These are phyloP conservation scores for Dryadula phaetusa DNA, from an alignment of 2,888 invertebrate species.

Conservation along the genomic window DNA sequence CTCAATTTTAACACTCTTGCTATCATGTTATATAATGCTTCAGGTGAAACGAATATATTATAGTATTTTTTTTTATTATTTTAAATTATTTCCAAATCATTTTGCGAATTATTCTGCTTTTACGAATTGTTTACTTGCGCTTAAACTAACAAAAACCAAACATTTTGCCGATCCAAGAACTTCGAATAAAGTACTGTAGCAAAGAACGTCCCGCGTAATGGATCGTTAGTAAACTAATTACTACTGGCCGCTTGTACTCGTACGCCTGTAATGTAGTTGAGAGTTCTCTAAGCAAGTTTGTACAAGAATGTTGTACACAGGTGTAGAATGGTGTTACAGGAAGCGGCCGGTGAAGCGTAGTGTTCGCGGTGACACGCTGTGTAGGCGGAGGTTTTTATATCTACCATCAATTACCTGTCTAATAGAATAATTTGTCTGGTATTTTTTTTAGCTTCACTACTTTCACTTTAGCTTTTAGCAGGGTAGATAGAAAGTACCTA, in stretches of 20 bases:
- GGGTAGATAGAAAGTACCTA: no score
- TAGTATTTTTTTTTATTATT: no score
- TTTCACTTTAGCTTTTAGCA: no score
- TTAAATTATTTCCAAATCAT: no score
- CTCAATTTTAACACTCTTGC: no score
- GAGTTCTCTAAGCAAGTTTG: neutral
- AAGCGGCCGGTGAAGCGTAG: neutral
- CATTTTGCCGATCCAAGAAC: neutral
- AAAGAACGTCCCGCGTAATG: neutral
- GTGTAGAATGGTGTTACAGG: neutral
- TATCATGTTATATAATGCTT: no score
- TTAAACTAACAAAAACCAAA: neutral
- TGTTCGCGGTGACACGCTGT: neutral
- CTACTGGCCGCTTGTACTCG: neutral
- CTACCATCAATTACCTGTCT: neutral
- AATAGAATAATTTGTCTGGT: neutral
- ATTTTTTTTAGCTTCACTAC: no score
- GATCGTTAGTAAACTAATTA: constrained; percentile 20
- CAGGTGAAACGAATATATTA: no score
- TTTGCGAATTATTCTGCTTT: no score
- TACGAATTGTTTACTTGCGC: neutral
- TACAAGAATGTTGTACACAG: constrained; percentile 14
- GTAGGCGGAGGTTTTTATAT: constrained; percentile 8
- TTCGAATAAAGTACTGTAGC: constrained; percentile 1
- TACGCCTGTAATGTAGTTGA: neutral